Base-by-base conservation (phyloP, 1,140 invertebrate species). In the Eriocheir sinensis region DNA sequence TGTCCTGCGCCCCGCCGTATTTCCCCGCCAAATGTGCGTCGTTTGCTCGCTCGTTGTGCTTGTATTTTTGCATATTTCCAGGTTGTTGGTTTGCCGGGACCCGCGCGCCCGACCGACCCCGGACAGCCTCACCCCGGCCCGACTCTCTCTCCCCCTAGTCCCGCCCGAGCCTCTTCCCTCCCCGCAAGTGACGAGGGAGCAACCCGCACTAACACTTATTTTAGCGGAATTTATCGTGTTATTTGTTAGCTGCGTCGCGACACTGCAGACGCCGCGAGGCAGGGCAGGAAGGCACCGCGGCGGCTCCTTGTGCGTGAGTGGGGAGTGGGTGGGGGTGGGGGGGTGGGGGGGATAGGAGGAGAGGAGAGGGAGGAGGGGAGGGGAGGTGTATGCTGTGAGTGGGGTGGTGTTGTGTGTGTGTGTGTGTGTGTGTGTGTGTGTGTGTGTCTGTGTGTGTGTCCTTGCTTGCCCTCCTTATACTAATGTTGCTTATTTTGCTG, bases 361-460 rank as follows among this genome's bases (percentile, higher is more conserved):
- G 60, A 72, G 60, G n/a, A n/a, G 60, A 72, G n/a, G n/a, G 60
- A 72, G 60, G 60, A 72, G 60, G 60, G n/a, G 60, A 72, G 60
- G n/a, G 60, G 60, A 72, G 60, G n/a, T 72, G 60, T 15, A n/a
- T 72, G 60, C 15, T 15, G n/a, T 15, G n/a, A n/a, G n/a, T 15
- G 60, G n/a, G n/a, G n/a, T n/a, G n/a, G n/a, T n/a, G n/a, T n/a
- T 83, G 9, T 83, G 81, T 83, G n/a, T 83, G 81, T 83, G 9
- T 83, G 81, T 83, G n/a, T 83, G 81, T 30, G 8, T 83, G 81
- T 83, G 60, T 72, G 60, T 72, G 60, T 72, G 60, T 72, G 60
- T 72, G 60, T 72, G 60, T 72, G 60, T 72, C n/a, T n/a, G n/a
- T 15, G 12, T 72, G 12, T 72, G n/a, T 72, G n/a, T 15, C 12